These are phyloP conservation scores for Donacobius atricapilla DNA, from an alignment of 2,113 vertebrate species.

Conservation along the genomic window DNA sequence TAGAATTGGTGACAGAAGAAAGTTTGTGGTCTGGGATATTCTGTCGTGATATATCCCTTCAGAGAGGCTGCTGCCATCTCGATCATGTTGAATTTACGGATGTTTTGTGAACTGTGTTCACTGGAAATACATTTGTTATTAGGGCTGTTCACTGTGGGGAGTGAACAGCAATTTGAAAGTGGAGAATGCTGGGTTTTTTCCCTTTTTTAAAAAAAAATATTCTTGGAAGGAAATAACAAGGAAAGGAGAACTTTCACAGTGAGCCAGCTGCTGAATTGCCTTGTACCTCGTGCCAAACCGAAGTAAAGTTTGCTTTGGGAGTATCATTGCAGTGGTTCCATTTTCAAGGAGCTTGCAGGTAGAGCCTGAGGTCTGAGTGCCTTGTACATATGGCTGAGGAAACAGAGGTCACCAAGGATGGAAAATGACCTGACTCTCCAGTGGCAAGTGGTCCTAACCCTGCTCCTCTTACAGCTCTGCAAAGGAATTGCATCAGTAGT, in stretches of 20 bases:
- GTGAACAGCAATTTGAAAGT: constrained; percentile 8
- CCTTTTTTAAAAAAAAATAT: neutral
- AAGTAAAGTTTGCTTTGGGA: constrained; percentile 69
- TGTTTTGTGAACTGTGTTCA: neutral
- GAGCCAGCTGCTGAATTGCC: constrained; percentile 63
- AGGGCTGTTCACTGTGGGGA: neutral
- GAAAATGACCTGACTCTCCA: neutral
- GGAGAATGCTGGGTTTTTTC: neutral
- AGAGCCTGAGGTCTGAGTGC: neutral
- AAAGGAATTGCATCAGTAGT: neutral
- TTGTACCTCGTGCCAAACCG: constrained; percentile 66
- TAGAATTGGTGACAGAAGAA: neutral
- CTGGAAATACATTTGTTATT: neutral
- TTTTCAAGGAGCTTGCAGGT: constrained; percentile 68
- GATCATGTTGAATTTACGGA: neutral
- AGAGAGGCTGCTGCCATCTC: neutral
- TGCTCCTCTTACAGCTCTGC: neutral
- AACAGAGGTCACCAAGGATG: neutral
- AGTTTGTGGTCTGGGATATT: neutral
- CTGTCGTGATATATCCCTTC: neutral
- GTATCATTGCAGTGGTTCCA: constrained; percentile 62
- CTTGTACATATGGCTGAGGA: neutral
- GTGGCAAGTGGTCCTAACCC: neutral
- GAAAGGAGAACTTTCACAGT: constrained; percentile 53
- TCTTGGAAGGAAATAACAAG: constrained; percentile 67